phyloP scores from a whole-genome alignment of 2,888 invertebrate species.

The Allygus modestus region DNA sequence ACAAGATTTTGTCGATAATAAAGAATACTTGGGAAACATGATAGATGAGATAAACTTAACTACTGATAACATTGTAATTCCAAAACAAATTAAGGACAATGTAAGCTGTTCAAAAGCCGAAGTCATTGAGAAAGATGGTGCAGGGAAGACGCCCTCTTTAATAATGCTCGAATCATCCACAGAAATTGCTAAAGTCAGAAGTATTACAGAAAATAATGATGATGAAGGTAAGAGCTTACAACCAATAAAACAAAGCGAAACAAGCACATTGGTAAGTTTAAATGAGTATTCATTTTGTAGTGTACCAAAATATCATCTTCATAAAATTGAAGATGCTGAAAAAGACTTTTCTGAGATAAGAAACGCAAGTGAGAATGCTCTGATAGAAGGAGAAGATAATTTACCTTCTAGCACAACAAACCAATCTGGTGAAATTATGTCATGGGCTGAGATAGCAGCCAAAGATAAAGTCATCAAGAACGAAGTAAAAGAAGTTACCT shows the following conservation, averaged over 20 bases:
- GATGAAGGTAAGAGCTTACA: background rate
- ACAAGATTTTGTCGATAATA: background rate
- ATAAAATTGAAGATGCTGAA: conserved; percentile 52
- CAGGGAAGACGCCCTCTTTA: background rate
- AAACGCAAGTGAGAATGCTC: background rate
- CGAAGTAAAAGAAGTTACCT: conserved; percentile 24
- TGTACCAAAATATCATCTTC: conserved; percentile 31
- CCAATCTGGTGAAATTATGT: background rate
- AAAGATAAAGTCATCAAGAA: conserved; percentile 40
- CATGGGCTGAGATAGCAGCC: conserved; percentile 58
- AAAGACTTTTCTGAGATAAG: background rate
- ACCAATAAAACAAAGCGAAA: background rate
- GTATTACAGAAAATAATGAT: background rate
- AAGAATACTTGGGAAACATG: background rate
- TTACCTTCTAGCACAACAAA: background rate
- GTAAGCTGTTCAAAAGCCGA: too few species aligned
- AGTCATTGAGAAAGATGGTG: background rate
- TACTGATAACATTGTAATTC: background rate
- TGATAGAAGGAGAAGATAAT: background rate
- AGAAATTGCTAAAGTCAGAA: background rate
- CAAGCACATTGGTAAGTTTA: background rate
- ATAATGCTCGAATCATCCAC: too few species aligned
- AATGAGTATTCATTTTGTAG: conserved; percentile 20
- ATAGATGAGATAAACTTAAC: background rate
- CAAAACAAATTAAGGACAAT: background rate